A percentile compares a stretch with the other conserved stretches of the same genome.
Evolutionary conservation across 2,888 invertebrate species (phyloP).

Genomic region (Drosophila pseudotalamancana): DNA sequence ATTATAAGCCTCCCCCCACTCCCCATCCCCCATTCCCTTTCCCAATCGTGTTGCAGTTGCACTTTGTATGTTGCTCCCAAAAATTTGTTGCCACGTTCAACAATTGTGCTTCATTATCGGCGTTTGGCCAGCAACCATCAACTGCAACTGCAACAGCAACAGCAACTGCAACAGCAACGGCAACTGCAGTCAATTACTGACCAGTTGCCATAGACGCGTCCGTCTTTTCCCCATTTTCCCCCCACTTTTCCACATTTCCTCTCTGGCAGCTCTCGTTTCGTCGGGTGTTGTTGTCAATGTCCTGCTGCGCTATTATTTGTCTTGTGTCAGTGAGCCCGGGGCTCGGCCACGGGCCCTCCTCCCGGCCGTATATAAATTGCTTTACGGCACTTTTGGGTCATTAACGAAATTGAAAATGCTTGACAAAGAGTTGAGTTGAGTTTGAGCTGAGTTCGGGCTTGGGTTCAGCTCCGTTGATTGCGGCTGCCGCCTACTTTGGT

Average conservation of each 20-base stretch:
- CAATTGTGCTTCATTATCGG: slow-evolving; percentile 80
- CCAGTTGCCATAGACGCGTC: slow-evolving; percentile 50
- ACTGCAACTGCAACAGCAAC: slow-evolving; percentile 20
- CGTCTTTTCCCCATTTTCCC: slow-evolving; percentile 23
- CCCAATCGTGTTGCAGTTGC: slow-evolving; percentile 57
- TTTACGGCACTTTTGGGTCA: slow-evolving; percentile 82
- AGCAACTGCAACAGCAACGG: slow-evolving; percentile 33
- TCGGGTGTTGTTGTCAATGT: slow-evolving; percentile 82
- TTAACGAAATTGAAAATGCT: slow-evolving; percentile 83
- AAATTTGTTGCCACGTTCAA: slow-evolving; percentile 68
- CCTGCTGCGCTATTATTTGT: slow-evolving; percentile 83
- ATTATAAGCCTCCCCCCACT: slow-evolving; percentile 37
- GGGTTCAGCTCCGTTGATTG: slow-evolving; percentile 2
- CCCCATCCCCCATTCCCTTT: slow-evolving; percentile 10
- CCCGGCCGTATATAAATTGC: slow-evolving; percentile 76
- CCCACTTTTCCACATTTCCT: slow-evolving; percentile 20
- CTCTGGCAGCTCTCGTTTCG: slow-evolving; percentile 19
- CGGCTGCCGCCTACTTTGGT: slow-evolving; percentile 74
- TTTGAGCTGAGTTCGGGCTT: slow-evolving; percentile 15
- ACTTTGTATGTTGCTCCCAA: slow-evolving; percentile 47
- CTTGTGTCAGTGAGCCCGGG: slow-evolving; percentile 66
- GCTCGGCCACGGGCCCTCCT: slow-evolving; percentile 18
- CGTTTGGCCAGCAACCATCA: slow-evolving; percentile 61
- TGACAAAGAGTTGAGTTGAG: slow-evolving; percentile 50
- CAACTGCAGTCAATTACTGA: slow-evolving; percentile 66